phyloP scores from a whole-genome alignment of 2,797 vertebrate genomes.

The Danio choprae region DNA sequence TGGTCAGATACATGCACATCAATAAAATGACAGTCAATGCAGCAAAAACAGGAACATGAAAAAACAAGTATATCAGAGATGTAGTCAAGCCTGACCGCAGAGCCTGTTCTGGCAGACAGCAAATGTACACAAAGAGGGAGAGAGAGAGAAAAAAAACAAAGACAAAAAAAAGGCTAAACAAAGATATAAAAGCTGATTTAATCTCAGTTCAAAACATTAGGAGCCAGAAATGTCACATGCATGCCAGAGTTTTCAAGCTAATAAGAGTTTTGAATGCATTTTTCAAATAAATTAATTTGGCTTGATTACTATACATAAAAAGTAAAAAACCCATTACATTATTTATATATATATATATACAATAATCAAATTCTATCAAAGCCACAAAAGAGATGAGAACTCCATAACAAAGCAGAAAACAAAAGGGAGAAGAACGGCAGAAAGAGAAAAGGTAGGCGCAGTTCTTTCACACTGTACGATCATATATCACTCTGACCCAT shows the following conservation, averaged over 20 bases:
- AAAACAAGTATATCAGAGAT: conserved; percentile 50
- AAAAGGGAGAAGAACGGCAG: not conserved
- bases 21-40: conserved; percentile 39
- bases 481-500: conserved; percentile 52
- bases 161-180: not conserved
- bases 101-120: conserved; percentile 40
- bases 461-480: conserved; percentile 31
- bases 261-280: not conserved
- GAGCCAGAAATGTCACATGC: not conserved
- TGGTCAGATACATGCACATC: conserved; percentile 37
- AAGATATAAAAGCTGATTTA: not conserved
- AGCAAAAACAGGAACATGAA: conserved; percentile 10
- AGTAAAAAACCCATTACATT: not conserved
- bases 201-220: conserved; percentile 1
- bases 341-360: no score
- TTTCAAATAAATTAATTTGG: no score
- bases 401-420: not conserved
- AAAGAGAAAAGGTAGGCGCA: conserved; percentile 2
- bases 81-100: conserved; percentile 44
- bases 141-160: not conserved
- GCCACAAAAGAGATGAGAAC: not conserved
- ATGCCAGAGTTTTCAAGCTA: not conserved
- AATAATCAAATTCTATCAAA: not conserved
- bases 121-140: conserved; percentile 24
- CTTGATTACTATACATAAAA: not conserved